Evolutionary conservation across 2,888 invertebrate genomes (phyloP).

Genomic region (Oscheius onirici): DNA sequence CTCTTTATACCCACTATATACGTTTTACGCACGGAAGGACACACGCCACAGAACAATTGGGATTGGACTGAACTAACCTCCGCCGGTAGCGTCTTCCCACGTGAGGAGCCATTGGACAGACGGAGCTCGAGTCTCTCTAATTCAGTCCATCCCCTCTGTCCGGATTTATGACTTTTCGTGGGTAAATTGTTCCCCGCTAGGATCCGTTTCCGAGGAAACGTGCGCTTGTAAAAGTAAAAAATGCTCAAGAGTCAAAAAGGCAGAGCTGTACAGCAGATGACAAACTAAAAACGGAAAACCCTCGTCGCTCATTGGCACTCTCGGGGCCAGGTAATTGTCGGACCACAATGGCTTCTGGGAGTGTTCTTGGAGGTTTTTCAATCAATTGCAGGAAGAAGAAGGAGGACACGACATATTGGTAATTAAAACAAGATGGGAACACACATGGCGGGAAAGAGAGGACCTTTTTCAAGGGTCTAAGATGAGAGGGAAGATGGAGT

Average conservation of each 20-base stretch:
- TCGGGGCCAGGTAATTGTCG: slow-evolving; percentile 13
- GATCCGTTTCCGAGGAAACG: slow-evolving; percentile 14
- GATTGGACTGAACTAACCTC: not conserved
- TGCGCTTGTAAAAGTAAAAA: not conserved
- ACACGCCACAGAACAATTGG: no score
- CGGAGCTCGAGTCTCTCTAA: slow-evolving; percentile 16
- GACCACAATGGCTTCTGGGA: not conserved
- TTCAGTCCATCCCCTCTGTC: slow-evolving; percentile 20
- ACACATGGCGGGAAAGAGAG: not conserved
- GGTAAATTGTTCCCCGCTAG: slow-evolving; percentile 1
- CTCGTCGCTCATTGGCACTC: slow-evolving; percentile 20
- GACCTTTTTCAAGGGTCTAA: no score
- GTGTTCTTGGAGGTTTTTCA: no score
- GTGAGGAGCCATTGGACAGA: slow-evolving; percentile 17
- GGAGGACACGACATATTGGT: slow-evolving; percentile 5
- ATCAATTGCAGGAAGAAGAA: not conserved
- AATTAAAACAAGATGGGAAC: slow-evolving; percentile 26
- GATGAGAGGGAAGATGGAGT: no score
- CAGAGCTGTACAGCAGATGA: slow-evolving; percentile 1
- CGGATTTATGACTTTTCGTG: slow-evolving; percentile 22
- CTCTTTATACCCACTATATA: no score
- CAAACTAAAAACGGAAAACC: slow-evolving; percentile 28
- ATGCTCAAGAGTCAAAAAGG: not conserved
- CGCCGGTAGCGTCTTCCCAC: not conserved
- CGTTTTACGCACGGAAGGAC: no score